Base-by-base conservation (phyloP, 2,113 vertebrate species). In the Scolopax mira region DNA sequence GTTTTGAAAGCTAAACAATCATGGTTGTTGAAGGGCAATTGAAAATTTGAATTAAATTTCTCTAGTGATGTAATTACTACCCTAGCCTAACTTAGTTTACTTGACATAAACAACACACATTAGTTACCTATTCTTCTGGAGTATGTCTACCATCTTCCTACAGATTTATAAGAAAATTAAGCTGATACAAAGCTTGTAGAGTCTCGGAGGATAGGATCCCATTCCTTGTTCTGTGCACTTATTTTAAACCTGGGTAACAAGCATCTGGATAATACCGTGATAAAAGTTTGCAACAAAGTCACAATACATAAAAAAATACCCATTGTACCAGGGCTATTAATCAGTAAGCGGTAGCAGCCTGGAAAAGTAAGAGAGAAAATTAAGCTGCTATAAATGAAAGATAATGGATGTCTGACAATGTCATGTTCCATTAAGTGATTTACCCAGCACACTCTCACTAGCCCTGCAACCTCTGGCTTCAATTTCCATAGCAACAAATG, bases 401-500 rank as follows among this genome's bases (percentile, higher is more conserved):
- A 86, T 95, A 97, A 96, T 95, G 48, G 71, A 51, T 83, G 51
- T 77, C 71, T 96, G 85, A 91, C 74, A 73, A 91, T 60, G 85
- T 80, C 82, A 60, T 90, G 44, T 95, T 94, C 88, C 79, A 93
- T 89, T 90, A 93, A 93, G 67, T 93, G 55, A 91, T 95, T 95
- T 96, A 78, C 65, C 35, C 90, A 83, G 90, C 21, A 78, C 70
- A 87, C 24, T 60, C 37, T 64, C 81, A 48, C 55, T 85, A 73
- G 60, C 60, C 79, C 39, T 83, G 52, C 33, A 94, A 93, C 90
- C 64, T 78, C 82, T 90, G 85, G 35, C 75, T 88, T 85, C 39
- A 54, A 94, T 96, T 97, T 94, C 93, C 91, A 95, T 94, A 94
- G 96, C 87, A 96, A 97, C 91, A 96, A 96, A 96, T 80, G 54